Evolutionary conservation across 1,140 invertebrate genomes (phyloP).

Genomic region (Amyelois transitella): DNA sequence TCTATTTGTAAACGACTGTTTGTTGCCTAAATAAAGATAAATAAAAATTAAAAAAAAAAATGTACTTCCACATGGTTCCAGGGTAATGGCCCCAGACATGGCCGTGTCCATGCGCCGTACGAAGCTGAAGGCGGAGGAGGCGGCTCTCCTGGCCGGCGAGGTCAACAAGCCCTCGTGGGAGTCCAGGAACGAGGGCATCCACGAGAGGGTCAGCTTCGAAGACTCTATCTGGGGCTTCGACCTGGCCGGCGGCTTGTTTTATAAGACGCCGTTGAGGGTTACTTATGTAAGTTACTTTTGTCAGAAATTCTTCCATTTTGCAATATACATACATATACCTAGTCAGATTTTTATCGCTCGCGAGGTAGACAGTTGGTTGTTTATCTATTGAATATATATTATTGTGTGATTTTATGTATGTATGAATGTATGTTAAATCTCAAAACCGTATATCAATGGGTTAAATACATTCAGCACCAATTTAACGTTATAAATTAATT

Average conservation of each 20-base stretch:
- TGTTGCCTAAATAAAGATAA: no score
- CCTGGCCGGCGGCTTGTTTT: slow-evolving; percentile 41
- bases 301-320: no score
- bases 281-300: slow-evolving; percentile 46
- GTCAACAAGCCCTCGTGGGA: slow-evolving; percentile 40
- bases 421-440: no score
- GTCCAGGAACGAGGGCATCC: slow-evolving; percentile 50
- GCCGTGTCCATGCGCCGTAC: slow-evolving; percentile 21
- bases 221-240: slow-evolving; percentile 57
- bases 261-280: slow-evolving; percentile 44
- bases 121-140: slow-evolving; percentile 22
- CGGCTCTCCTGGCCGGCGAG: slow-evolving; percentile 27
- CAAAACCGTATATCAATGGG: no score
- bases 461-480: no score
- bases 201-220: slow-evolving; percentile 55
- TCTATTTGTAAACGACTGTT: no score
- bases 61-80: neutral
- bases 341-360: no score
- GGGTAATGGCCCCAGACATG: slow-evolving; percentile 22
- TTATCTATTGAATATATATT: no score
- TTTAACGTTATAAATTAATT: no score
- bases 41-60: neutral
- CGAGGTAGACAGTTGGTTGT: no score
- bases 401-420: no score
- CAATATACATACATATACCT: no score